These are phyloP conservation scores for Coenonympha arcania DNA, from an alignment of 2,888 invertebrate species.

Conservation along the genomic window DNA sequence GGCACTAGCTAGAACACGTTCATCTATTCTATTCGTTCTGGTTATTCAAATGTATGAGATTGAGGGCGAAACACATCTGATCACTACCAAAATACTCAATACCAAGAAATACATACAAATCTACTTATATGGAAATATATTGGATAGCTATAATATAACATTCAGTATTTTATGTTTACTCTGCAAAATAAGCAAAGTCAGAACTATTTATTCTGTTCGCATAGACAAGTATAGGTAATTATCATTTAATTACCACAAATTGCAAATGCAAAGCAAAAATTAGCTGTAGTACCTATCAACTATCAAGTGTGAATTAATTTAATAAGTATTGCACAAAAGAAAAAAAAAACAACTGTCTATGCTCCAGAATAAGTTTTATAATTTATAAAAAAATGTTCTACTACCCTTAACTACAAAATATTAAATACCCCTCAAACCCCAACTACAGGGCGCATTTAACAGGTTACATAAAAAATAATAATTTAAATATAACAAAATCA, in stretches of 20 bases:
- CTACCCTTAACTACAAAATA: conserved; percentile 37
- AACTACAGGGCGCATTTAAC: conserved; percentile 44
- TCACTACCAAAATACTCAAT: conserved; percentile 38
- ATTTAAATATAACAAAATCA: conserved; percentile 32
- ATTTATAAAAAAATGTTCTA: conserved; percentile 28
- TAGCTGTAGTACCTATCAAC: no score
- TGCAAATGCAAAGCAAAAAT: no score
- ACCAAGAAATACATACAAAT: conserved; percentile 42
- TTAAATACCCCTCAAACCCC: conserved; percentile 36
- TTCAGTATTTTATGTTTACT: conserved; percentile 49
- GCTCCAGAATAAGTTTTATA: conserved; percentile 35
- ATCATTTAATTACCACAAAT: no score
- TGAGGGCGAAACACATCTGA: conserved; percentile 16
- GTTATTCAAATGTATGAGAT: conserved; percentile 20
- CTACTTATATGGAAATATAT: conserved; percentile 37
- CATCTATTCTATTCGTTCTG: conserved; percentile 24
- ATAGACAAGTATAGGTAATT: no score
- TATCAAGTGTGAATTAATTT: background rate
- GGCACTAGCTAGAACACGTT: conserved; percentile 37
- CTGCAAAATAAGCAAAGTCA: conserved; percentile 44
- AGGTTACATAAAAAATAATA: conserved; percentile 40
- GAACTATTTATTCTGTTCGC: conserved; percentile 40
- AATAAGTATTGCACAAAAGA: background rate
- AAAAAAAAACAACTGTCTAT: conserved; percentile 37
- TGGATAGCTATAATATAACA: conserved; percentile 48